A percentile compares a stretch with the other conserved stretches of the same genome.
Conservation (phyloP, 2,113 vertebrate genomes). For the Misgurnus mizolepis region DNA sequence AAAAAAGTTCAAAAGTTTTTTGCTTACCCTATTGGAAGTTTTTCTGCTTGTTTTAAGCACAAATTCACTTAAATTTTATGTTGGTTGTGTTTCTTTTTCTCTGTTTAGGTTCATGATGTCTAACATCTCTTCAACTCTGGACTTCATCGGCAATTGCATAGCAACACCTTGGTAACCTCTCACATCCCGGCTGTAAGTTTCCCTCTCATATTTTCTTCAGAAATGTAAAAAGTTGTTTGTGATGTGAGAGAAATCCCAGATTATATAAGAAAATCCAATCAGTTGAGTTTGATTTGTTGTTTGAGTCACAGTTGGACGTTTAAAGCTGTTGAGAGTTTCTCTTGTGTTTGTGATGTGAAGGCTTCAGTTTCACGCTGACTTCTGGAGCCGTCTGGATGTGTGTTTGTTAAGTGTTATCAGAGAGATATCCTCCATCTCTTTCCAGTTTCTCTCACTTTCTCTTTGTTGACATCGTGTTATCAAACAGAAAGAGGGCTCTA, state of each 20-base stretch:
- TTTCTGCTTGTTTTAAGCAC: too few relatives aligned
- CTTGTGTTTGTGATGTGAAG: neutral
- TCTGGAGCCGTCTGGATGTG: neutral
- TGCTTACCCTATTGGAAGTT: too few relatives aligned
- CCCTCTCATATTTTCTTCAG: neutral
- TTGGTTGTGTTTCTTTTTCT: too few relatives aligned
- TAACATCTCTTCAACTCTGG: too few relatives aligned
- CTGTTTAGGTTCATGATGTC: too few relatives aligned
- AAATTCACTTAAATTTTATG: too few relatives aligned
- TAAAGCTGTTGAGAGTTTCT: neutral
- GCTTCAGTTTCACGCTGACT: neutral
- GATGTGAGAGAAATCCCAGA: neutral
- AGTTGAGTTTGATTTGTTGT: neutral
- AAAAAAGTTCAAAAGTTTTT: too few relatives aligned
- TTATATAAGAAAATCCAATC: too few relatives aligned
- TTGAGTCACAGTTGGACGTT: neutral
- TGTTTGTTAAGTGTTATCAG: neutral
- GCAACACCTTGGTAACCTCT: too few relatives aligned
- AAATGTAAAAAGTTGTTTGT: neutral
- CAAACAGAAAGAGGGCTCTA: slow-evolving; percentile 38
- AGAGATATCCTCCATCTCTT: neutral
- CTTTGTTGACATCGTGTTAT: slow-evolving; percentile 35
- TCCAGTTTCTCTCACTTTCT: neutral
- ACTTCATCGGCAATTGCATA: too few relatives aligned
- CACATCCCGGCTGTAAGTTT: too few relatives aligned